Percentiles rank a stretch among this genome's conserved stretches.
phyloP scores from a whole-genome alignment of 2,113 vertebrate species.

The Todiramphus chloris region DNA sequence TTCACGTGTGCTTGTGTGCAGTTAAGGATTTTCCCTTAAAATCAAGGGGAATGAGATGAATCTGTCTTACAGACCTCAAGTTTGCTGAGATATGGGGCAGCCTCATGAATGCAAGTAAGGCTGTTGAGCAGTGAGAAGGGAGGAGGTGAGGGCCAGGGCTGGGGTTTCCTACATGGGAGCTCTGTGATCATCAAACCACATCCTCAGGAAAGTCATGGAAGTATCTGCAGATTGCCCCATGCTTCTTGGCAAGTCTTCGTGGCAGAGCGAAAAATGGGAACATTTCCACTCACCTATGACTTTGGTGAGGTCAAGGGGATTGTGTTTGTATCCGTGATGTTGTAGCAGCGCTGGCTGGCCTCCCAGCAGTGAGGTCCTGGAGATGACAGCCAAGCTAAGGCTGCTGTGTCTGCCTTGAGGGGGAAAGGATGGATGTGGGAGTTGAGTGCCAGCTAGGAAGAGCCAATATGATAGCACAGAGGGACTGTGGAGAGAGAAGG shows the following conservation, averaged over 20 bases:
- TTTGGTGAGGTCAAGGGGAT: not conserved
- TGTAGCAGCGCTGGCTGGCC: not conserved
- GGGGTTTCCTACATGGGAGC: not conserved
- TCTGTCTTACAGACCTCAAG: not conserved
- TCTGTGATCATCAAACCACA: fast-evolving
- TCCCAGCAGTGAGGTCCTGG: not conserved
- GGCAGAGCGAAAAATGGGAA: not conserved
- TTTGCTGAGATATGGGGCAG: not conserved
- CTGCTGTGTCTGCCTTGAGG: not conserved
- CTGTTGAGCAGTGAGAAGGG: not conserved
- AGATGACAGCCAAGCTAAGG: not conserved
- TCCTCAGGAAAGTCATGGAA: not conserved
- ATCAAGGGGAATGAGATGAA: not conserved
- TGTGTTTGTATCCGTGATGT: not conserved
- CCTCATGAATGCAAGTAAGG: not conserved
- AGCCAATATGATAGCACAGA: not conserved
- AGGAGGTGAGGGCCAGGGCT: not conserved
- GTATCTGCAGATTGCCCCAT: not conserved
- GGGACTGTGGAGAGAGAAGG: not conserved
- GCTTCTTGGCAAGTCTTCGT: not conserved
- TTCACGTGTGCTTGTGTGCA: fast-evolving
- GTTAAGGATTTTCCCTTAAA: not conserved
- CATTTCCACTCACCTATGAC: not conserved
- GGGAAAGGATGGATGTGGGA: not conserved
- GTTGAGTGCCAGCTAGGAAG: not conserved